Base-by-base conservation (phyloP, 2,888 invertebrate genomes). In the Ypsolopha sequella region DNA sequence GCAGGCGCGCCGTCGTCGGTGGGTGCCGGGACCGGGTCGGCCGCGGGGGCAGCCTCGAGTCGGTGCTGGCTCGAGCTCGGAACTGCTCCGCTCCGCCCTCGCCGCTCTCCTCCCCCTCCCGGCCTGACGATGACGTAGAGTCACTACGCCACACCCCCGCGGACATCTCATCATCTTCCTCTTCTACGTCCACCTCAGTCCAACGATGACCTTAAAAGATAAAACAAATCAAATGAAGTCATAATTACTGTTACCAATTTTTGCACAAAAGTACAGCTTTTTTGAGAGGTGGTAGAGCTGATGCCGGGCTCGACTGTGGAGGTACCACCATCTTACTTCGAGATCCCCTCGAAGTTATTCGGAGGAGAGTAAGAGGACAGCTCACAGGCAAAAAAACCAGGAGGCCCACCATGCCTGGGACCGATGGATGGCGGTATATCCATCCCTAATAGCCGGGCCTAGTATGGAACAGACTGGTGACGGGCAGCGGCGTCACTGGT, bases 151-250 rank as follows among this genome's bases (percentile, higher is more conserved):
- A 73, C 53, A n/a, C 34, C 24, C 33, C 39, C n/a, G 8, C 24
- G 11, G n/a, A 11, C 35, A 41, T 38, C n/a, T 41, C 47, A 53
- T 90, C 89, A 1, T 87, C 88, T 53, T 89, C 90, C 59, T 91
- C 91, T 43, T 90, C 89, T 51, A 89, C 66, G 58, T 90, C 90
- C 55, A 82, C 88, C 68, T 91, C 91, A 10, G 91, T 88, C 85
- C 90, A 91, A 50, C 91, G 80, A 36, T 88, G 87, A 58, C 88
- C 91, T 85, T 72, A 24, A 70, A 65, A n/a, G 11, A 11, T 39
- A 3, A 39, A n/a, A 24, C 4, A 4, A 24, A 4, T 24, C 24
- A 24, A 24, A 24, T 24, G 24, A n/a, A n/a, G n/a, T n/a, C n/a
- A n/a, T 4, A 24, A 24, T 24, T 24, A 24, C 4, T 24, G 2